phyloP scores from a whole-genome alignment of 2,888 invertebrate species.

The Miltochrista miniata region DNA sequence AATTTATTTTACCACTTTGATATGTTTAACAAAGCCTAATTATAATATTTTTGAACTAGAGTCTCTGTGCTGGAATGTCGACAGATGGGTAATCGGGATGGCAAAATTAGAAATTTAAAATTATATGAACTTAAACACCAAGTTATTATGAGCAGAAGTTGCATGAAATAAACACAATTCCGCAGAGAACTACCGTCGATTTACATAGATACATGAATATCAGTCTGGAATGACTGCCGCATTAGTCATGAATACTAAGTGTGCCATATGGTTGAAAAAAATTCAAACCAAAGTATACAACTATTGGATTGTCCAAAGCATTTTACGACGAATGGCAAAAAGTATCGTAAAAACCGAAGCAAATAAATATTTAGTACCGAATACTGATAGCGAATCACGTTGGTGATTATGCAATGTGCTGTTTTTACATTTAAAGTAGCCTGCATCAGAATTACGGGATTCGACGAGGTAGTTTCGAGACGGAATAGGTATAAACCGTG shows the following conservation, averaged over 20 bases:
- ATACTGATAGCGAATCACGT: slow-evolving; percentile 77
- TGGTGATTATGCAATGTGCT: slow-evolving; percentile 79
- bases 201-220: not conserved
- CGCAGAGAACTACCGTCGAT: not conserved
- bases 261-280: slow-evolving; percentile 27
- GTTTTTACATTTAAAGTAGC: slow-evolving; percentile 79
- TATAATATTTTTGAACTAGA: no score
- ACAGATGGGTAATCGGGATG: no score
- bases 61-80: no score
- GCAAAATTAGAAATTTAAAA: no score
- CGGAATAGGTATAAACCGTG: slow-evolving; percentile 73
- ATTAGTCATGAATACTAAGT: slow-evolving; percentile 4
- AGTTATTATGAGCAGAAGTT: no score
- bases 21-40: no score
- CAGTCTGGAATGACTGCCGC: not conserved
- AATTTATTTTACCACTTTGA: no score
- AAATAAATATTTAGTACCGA: slow-evolving; percentile 78
- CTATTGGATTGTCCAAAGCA: slow-evolving; percentile 50
- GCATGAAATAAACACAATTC: no score
- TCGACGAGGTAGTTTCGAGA: slow-evolving; percentile 70
- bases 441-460: slow-evolving; percentile 76
- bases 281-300: slow-evolving; percentile 37
- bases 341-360: slow-evolving; percentile 61
- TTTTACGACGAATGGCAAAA: slow-evolving; percentile 57
- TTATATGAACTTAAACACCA: no score